Evolutionary conservation across 2,113 vertebrate genomes (phyloP), one percentile per base, ranked within the genome.

Genomic region (Hippocampus comes): DNA sequence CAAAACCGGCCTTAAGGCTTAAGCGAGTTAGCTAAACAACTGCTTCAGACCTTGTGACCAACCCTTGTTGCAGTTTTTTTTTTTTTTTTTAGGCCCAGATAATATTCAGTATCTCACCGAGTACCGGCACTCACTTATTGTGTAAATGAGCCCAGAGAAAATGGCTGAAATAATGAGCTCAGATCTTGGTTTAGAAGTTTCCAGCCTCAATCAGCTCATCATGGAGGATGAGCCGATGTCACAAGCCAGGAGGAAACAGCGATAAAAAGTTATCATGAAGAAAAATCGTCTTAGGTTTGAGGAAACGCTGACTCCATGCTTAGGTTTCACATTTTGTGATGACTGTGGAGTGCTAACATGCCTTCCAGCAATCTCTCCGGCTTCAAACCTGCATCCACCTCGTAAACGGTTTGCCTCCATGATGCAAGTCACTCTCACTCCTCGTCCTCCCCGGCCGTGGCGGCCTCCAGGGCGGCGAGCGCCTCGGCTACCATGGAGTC

Each of bases 401-500:
- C 18, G 43, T 66, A 66, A 66, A 66, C n/a, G 5, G 12, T 15
- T 46, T 25, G 38, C 21, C 63, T 34, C 17, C 27, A 6, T 8
- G 34, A 34, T 21, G 61, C 34, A 5, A 41, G 12, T 43, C 63
- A 17, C 12, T 6, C 34, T 88, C 92, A 94, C 0, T 92, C 90
- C 0, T 80, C 84, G 0, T 94, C 94, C 88, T 98, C 96, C 20
- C 95, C 96, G 0, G 95, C 96, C 0, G 96, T 98, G 46, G 96
- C 97, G 15, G 95, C 96, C 80, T 96, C 97, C 59, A 99, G 66
- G 0, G 95, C 97, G 0, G 96, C 97, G 0, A 99, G 94, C 20
- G 96, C 96, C 84, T 95, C 97, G 0, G 95, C 97, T 71, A 99
- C 93, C 67, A 95, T 97, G 0, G 89, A 93, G 2, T 98, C 96